Evolutionary conservation across 2,888 invertebrate genomes (phyloP).

Genomic region (Archips crataeganus): DNA sequence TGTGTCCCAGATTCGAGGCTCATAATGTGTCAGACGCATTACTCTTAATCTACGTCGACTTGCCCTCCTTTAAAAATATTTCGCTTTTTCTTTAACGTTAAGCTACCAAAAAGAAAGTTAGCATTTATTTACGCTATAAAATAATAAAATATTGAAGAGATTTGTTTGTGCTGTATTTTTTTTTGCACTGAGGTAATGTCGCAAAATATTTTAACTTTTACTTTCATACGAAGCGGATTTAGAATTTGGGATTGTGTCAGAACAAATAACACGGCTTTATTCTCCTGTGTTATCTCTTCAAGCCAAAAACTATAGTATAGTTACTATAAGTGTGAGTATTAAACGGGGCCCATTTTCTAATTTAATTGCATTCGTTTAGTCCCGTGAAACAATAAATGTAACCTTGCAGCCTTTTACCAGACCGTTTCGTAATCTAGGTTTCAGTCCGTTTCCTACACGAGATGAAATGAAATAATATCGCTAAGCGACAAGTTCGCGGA

Average conservation of each 20-base stretch:
- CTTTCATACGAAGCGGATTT: too few species aligned
- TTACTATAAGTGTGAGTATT: too few species aligned
- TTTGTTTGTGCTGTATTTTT: not conserved
- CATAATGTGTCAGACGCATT: conserved; percentile 27
- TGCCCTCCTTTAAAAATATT: conserved; percentile 22
- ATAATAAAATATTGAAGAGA: not conserved
- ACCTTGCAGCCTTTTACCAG: not conserved
- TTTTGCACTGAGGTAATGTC: not conserved
- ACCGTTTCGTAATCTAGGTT: not conserved
- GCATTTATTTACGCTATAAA: not conserved
- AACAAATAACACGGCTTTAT: too few species aligned
- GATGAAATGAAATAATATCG: not conserved
- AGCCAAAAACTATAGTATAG: too few species aligned
- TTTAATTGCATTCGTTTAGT: too few species aligned
- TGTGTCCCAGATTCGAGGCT: conserved; percentile 28
- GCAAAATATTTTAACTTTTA: not conserved
- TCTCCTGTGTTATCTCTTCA: too few species aligned
- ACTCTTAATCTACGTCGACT: conserved; percentile 31
- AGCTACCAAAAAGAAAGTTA: not conserved
- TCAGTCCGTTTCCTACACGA: not conserved
- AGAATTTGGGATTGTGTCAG: not conserved
- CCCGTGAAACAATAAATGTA: not conserved
- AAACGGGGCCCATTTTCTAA: too few species aligned
- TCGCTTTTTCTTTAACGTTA: not conserved
- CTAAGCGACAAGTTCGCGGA: conserved; percentile 5